Evolutionary conservation across 92 coral and sea anemone genomes (phyloP).

Genomic region (Porites rus): DNA sequence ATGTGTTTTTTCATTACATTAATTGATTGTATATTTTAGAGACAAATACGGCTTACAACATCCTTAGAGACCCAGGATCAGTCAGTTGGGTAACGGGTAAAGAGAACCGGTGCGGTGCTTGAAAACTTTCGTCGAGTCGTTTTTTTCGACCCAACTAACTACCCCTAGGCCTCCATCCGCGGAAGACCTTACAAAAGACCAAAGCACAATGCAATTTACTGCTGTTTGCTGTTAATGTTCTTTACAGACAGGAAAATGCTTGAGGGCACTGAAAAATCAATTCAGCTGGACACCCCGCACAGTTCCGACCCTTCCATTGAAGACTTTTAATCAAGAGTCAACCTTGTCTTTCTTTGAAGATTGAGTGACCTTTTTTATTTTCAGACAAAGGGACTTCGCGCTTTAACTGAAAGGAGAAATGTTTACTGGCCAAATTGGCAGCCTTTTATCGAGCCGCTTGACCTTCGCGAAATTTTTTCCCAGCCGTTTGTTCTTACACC

Average conservation of each 20-base stretch:
- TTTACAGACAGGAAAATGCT: conserved; percentile 8
- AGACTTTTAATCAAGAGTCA: background rate
- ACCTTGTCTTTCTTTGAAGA: background rate
- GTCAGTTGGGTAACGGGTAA: background rate
- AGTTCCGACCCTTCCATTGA: background rate
- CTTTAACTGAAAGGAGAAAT: background rate
- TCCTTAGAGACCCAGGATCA: no score
- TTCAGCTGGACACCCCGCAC: background rate
- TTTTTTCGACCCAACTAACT: no score
- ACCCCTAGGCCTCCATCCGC: no score
- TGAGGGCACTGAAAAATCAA: background rate
- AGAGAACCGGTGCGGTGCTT: background rate
- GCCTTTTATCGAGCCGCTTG: background rate
- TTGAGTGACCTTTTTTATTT: background rate
- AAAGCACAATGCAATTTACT: background rate
- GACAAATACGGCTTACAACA: no score
- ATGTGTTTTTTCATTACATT: no score
- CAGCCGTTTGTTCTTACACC: background rate
- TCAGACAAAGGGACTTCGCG: background rate
- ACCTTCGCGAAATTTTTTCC: background rate
- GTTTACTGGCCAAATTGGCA: background rate
- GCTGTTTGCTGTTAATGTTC: background rate
- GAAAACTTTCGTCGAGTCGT: background rate
- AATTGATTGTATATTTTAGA: no score
- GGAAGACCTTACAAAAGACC: background rate